Conservation (phyloP, 2,113 vertebrate genomes). For the Recurvirostra avosetta region DNA sequence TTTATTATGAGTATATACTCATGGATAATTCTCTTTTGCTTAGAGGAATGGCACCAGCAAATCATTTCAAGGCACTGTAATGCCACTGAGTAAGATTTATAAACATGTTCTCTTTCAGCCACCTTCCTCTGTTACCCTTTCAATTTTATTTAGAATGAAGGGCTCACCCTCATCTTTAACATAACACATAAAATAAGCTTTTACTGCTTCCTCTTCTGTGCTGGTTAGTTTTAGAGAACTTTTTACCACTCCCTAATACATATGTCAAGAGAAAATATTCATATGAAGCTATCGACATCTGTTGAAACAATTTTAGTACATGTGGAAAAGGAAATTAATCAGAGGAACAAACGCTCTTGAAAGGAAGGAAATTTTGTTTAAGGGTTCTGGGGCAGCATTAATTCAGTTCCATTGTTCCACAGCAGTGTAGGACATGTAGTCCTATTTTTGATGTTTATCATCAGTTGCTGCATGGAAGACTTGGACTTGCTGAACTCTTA, state of each 20-base stretch:
- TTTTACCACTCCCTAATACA: background rate
- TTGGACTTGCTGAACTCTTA: background rate
- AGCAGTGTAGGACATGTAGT: constrained; percentile 17
- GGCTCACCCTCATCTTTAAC: background rate
- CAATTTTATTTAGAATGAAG: background rate
- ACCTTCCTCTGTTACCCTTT: background rate
- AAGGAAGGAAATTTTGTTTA: constrained; percentile 57
- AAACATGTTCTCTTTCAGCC: background rate
- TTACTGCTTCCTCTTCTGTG: background rate
- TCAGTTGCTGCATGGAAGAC: background rate
- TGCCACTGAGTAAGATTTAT: background rate
- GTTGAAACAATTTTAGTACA: constrained; percentile 7
- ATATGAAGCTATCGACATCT: constrained; percentile 9
- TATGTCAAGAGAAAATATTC: background rate
- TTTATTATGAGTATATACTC: background rate
- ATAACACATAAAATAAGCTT: background rate
- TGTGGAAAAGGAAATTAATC: constrained; percentile 57
- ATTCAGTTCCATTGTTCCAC: constrained; percentile 43
- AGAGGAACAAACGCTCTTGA: background rate
- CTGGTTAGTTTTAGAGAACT: background rate
- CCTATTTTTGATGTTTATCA: constrained; percentile 32
- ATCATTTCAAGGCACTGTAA: background rate
- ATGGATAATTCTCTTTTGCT: background rate
- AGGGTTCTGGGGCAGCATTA: background rate
- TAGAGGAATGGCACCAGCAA: background rate